Evolutionary conservation across 2,113 vertebrate genomes (phyloP).

Genomic region (Lepus timidus): DNA sequence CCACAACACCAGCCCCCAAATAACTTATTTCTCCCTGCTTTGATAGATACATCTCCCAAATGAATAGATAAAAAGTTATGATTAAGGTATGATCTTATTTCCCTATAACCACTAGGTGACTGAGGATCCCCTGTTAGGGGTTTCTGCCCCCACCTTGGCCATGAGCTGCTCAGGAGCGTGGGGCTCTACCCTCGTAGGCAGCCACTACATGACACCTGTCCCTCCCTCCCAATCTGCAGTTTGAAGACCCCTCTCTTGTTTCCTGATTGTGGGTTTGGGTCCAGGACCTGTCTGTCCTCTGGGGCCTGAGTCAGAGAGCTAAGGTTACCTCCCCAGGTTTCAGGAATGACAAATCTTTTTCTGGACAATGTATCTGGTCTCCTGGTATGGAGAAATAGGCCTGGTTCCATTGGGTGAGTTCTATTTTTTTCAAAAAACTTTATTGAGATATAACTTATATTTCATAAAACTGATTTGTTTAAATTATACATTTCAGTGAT

Average conservation of each 20-base stretch:
- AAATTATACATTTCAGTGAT: neutral
- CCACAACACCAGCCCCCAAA: neutral
- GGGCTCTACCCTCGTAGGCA: rapidly evolving
- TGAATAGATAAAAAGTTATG: neutral
- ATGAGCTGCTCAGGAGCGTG: neutral
- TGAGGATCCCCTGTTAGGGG: neutral
- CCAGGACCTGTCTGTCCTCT: neutral
- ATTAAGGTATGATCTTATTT: neutral
- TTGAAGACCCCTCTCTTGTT: neutral
- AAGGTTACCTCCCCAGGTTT: neutral
- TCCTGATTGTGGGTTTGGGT: neutral
- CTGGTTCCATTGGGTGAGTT: neutral
- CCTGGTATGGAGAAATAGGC: neutral
- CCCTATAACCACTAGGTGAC: neutral
- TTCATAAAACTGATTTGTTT: neutral
- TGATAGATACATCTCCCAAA: neutral
- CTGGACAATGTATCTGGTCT: neutral
- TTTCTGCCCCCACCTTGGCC: neutral
- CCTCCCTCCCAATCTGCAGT: neutral
- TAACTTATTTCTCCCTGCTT: neutral
- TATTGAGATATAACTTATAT: neutral
- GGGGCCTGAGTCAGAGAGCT: neutral
- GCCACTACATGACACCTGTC: rapidly evolving
- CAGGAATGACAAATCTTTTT: neutral
- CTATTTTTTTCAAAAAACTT: neutral